phyloP scores from a whole-genome alignment of 2,113 vertebrate genomes.

The Dipodomys stephensi region DNA sequence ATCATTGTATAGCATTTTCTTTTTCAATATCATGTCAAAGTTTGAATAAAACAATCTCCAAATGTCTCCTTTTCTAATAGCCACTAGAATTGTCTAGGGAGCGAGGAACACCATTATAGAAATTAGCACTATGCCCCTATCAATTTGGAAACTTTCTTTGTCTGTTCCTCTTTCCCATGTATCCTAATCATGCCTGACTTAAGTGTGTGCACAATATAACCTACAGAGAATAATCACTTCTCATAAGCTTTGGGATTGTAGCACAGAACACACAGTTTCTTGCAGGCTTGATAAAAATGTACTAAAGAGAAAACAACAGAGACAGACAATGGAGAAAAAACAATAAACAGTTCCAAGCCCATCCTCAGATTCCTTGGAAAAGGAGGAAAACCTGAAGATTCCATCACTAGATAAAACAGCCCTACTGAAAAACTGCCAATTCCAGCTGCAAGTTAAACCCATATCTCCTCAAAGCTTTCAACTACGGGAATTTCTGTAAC shows the following conservation, averaged over 20 bases:
- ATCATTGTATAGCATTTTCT: slow-evolving; percentile 6
- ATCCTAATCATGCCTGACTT: neutral
- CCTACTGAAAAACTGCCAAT: too few relatives aligned
- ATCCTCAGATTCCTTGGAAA: too few relatives aligned
- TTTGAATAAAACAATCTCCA: neutral
- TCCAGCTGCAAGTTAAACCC: too few relatives aligned
- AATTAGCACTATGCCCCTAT: neutral
- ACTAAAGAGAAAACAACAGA: too few relatives aligned
- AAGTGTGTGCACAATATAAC: neutral
- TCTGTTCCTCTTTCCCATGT: neutral
- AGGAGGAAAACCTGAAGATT: too few relatives aligned
- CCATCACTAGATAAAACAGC: too few relatives aligned
- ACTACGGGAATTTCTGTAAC: too few relatives aligned
- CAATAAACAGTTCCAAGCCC: too few relatives aligned
- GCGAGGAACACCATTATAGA: neutral
- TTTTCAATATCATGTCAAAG: neutral
- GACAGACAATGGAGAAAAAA: too few relatives aligned
- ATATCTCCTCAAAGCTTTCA: too few relatives aligned
- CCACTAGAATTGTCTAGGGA: neutral
- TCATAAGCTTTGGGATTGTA: neutral
- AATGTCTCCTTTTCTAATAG: neutral
- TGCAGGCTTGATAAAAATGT: too few relatives aligned
- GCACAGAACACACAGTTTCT: neutral
- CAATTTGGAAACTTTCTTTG: neutral
- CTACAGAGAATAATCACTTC: neutral